Base-by-base conservation (phyloP, 1,140 invertebrate species). In the Drosophila sp. region DNA sequence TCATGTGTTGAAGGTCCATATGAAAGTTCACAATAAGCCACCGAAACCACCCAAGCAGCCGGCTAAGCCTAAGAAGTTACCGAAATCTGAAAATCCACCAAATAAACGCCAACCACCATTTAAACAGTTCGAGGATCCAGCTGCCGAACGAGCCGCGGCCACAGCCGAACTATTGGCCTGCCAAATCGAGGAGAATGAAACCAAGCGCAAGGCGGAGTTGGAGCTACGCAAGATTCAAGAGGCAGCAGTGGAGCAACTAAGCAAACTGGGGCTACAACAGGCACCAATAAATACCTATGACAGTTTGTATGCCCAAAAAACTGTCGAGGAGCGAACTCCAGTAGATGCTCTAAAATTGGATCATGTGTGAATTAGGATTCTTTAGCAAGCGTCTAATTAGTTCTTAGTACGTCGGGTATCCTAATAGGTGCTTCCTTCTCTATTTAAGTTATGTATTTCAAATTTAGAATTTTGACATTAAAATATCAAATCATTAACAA, bases 21-120 rank as follows among this genome's bases (percentile, higher is more conserved):
- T 90, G 58, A 91, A 91, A 65, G 76, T 91, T 5, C 91, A 92
- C 60, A 72, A 83, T 30, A 91, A 85, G 71, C 83, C 80, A 8
- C 78, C 78, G 0, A 67, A 80, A 56, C 68, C 78, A 4, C 82
- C 82, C 2, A 73, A 67, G 44, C 73, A 70, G 3, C 67, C 74
- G 23, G 44, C 44, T 10, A 50, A 27, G 55, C 86, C 76, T 68
- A 86, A 58, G 33, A 84, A 23, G 1, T 67, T 32, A 1, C 72
- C 77, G 8, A 86, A 81, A 57, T 69, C 80, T 4, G 79, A 90
- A 1, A 67, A 70, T 27, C 58, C 60, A 27, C 75, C 74, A 33
- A 67, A 77, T 5, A 87, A 87, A 61, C 72, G 76, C 3, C 74
- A 70, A 60, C 79, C 76, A 60, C 82, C 83, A 55, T 82, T 76